Evolutionary conservation across 2,888 invertebrate species (phyloP).

Genomic region (Hirtodrosophila histrioides): DNA sequence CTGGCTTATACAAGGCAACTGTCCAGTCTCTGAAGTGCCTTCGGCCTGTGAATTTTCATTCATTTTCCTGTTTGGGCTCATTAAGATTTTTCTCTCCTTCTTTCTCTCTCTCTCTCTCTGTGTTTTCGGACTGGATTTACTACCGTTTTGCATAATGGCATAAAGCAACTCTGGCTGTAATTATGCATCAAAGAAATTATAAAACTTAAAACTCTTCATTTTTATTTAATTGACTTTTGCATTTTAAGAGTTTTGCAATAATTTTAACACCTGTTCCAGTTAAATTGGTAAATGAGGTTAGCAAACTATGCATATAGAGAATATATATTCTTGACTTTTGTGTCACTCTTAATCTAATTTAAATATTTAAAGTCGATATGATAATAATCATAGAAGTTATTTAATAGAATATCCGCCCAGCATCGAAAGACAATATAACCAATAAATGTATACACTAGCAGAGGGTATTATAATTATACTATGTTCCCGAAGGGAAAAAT

Average conservation of each 20-base stretch:
- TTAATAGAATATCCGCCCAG: too few species aligned
- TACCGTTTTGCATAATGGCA: slow-evolving; percentile 47
- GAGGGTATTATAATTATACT: too few species aligned
- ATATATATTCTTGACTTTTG: too few species aligned
- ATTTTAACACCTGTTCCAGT: too few species aligned
- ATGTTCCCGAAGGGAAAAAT: too few species aligned
- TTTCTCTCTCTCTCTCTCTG: slow-evolving; percentile 15
- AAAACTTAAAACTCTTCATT: slow-evolving; percentile 1
- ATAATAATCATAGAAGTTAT: too few species aligned
- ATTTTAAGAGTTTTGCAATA: neutral
- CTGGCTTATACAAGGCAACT: slow-evolving; percentile 30
- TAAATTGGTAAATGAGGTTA: too few species aligned
- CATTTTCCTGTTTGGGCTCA: slow-evolving; percentile 53
- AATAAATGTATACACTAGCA: too few species aligned
- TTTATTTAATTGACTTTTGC: neutral
- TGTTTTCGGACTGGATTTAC: slow-evolving; percentile 38
- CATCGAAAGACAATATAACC: too few species aligned
- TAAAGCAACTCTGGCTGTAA: slow-evolving; percentile 7
- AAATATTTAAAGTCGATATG: too few species aligned
- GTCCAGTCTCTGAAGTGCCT: slow-evolving; percentile 18
- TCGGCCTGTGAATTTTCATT: slow-evolving; percentile 33
- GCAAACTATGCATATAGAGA: too few species aligned
- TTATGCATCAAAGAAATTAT: slow-evolving; percentile 14
- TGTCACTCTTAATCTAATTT: too few species aligned
- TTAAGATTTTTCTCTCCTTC: slow-evolving; percentile 52